Base-by-base conservation (phyloP, 2,113 vertebrate genomes). In the Macquaria ambigua region DNA sequence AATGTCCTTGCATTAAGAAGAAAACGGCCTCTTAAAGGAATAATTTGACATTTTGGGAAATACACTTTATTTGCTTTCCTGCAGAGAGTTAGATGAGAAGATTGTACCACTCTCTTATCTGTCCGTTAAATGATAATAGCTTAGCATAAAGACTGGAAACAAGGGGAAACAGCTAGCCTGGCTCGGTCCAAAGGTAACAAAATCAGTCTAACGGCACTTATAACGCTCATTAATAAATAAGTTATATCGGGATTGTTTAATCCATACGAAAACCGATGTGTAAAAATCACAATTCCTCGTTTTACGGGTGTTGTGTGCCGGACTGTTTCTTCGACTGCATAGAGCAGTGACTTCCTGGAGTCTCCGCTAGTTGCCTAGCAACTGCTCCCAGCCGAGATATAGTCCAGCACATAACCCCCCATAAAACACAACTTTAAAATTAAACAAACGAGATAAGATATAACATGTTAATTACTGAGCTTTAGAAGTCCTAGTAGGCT, bases 321-420 rank as follows among this genome's bases (percentile, higher is more conserved):
- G 20, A 59, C 12, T 48, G 10, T 56, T 63, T 71, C 31, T 55
- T 18, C 28, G 31, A 53, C 39, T 31, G 10, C 34, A 34, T 34
- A 3, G 34, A 82, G 34, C 25, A 84, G 6, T 21, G 4, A 66
- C 53, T 75, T 74, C 16, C 5, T 77, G 55, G 59, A 81, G 21
- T 48, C 34, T 52, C 34, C 4, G 15, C 16, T 48, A 7, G 55
- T 81, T 87, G 63, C 70, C 28, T 72, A 34, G 50, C 52, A 74
- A 67, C 76, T 53, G 77, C n/a, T 37, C 34, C 64, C 31, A 79
- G 59, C 48, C 34, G 59, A 82, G 14, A 61, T 75, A 75, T 16
- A 52, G 31, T 41, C 68, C 16, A 8, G 23, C 55, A 43, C 55
- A 62, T 69, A 56, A 59, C 43, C 31, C n/a, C 43, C 28, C 34